Evolutionary conservation across 2,888 invertebrate genomes (phyloP), one percentile per base, ranked within the genome.

Genomic region (Pollenia labialis): DNA sequence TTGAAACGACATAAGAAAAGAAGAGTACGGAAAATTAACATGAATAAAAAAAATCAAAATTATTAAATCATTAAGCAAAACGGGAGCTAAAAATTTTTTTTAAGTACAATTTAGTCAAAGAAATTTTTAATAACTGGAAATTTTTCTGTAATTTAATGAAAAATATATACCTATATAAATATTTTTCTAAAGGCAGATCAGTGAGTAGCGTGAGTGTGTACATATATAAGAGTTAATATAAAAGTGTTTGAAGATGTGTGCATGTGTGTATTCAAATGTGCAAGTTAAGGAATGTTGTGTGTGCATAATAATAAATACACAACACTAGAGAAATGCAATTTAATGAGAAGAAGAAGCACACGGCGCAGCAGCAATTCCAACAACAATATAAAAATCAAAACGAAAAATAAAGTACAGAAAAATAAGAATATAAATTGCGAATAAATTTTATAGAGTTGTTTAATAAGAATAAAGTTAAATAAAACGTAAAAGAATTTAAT

Each of bases 221-320:
- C 60, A n/a, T 75, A 18, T 76, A 68, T 32, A 64, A 46, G 74
- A 68, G 68, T 74, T 81, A 40, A 16, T 60, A 64, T 62, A 69
- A 6, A 46, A 50, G 9, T 56, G 4, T 50, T 10, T 66, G 62
- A n/a, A 14, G 66, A 52, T 75, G 16, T 66, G 54, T 69, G 4
- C 79, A 11, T 64, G 62, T 52, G 60, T 58, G 77, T 50, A 71
- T 76, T 81, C 11, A 69, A 87, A 87, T 83, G 76, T 87, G 81
- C 84, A 87, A 81, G 76, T 84, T 81, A 87, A 84, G 81, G 87
- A 87, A 84, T 87, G 80, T 83, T 87, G 81, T 87, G 84, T 87
- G 87, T 87, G 83, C 87, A 87, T 84, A 84, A 87, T 81, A 87
- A 86, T 86, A 86, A 82, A 83, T 76, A 86, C 83, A 81, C 75